Base-by-base conservation (phyloP, 2,113 vertebrate genomes). In the Tragelaphus buxtoni region DNA sequence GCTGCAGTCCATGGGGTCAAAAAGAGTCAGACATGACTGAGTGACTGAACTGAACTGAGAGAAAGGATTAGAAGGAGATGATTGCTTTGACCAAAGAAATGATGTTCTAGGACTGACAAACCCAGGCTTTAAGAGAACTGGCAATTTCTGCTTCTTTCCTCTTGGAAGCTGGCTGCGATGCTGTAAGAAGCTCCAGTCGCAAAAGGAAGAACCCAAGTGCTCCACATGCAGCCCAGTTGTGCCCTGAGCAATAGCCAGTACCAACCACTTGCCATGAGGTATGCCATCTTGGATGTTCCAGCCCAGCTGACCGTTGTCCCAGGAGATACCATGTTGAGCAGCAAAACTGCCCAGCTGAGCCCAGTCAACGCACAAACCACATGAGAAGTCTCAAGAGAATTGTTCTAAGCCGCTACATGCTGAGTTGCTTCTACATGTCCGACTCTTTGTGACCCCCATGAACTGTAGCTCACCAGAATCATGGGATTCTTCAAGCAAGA, bases 291-390 rank as follows among this genome's bases (percentile, higher is more conserved):
- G 24, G 42, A 8, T 5, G 0, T 9, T 35, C 7, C 55, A 69
- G 56, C 24, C 61, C 58, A n/a, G 42, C 0, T 2, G 22, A 72
- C 55, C 3, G 0, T 35, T 80, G 79, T n/a, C 60, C 47, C 53
- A 24, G 60, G 61, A 45, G 76, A 85, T 30, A 20, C 1, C 47
- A 12, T 0, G 14, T 6, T 30, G 69, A 69, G 53, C 65, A 83
- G 91, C 60, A 72, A 89, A 82, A 63, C 79, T 22, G 7, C 35
- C 69, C 35, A 45, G 58, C 47, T 39, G 93, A 97, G 79, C 69
- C 82, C 53, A 81, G 35, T 30, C 74, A 26, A 72, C 0, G 2
- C 35, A 72, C n/a, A 72, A 24, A 72, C 65, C 65, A 14, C 18
- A 39, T 0, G 4, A 51, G 22, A 20, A n/a, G 17, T 26, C 53